These are phyloP conservation scores for Alfaro cultratus DNA, from an alignment of 2,797 vertebrate species.

Conservation along the genomic window DNA sequence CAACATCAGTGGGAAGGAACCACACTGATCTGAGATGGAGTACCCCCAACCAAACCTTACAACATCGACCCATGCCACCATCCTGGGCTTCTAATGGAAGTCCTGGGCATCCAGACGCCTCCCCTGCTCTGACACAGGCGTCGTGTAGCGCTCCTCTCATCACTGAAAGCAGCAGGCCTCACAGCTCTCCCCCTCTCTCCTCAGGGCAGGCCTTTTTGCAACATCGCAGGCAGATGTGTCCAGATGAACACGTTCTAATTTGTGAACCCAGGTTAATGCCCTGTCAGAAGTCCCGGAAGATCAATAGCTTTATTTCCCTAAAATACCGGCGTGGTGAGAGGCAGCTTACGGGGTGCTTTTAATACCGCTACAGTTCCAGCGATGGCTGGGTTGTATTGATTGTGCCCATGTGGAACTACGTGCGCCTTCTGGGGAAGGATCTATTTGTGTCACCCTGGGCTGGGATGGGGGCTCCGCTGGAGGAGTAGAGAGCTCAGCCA, in stretches of 20 bases:
- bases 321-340: constrained; percentile 77
- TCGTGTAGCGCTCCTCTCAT: constrained; percentile 78
- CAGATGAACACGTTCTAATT: constrained; percentile 82
- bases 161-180: constrained; percentile 76
- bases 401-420: constrained; percentile 80
- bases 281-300: constrained; percentile 73
- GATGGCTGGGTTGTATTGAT: constrained; percentile 80
- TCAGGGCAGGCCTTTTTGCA: constrained; percentile 74
- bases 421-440: constrained; percentile 83
- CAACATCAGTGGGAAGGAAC: constrained; percentile 70
- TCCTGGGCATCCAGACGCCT: constrained; percentile 78
- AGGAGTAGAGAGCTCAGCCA: constrained; percentile 77
- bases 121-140: constrained; percentile 68
- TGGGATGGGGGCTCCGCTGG: constrained; percentile 74
- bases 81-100: constrained; percentile 83
- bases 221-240: constrained; percentile 78
- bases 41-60: constrained; percentile 80
- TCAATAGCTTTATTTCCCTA: constrained; percentile 87
- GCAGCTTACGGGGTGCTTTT: constrained; percentile 76
- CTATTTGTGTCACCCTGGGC: constrained; percentile 84
- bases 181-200: constrained; percentile 63
- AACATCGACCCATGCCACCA: constrained; percentile 80
- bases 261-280: constrained; percentile 79
- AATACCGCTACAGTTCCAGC: constrained; percentile 74
- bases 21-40: constrained; percentile 80